A percentile compares a stretch with the other conserved stretches of the same genome.
phyloP scores from a whole-genome alignment of 2,797 vertebrate genomes.

The Okamejei kenojei region DNA sequence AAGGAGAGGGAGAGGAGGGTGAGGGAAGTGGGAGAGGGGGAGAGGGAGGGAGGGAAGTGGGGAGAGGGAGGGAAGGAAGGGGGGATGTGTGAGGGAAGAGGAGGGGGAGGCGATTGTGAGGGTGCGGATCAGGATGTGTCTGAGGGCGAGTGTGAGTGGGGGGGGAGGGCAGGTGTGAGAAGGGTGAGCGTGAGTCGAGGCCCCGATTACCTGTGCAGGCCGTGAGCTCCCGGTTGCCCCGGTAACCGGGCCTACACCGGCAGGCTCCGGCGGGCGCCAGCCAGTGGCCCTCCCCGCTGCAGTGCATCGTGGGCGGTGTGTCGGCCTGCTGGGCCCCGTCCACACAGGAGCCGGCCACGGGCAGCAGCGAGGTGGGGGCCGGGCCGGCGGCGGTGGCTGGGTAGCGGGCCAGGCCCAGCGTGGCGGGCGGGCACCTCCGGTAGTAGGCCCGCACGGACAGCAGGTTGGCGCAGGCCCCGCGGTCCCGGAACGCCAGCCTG shows the following conservation, averaged over 20 bases:
- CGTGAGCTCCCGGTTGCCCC: not conserved
- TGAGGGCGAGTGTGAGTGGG: fast-evolving
- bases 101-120: too few species aligned
- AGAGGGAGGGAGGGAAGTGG: too few species aligned
- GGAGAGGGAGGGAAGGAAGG: too few species aligned
- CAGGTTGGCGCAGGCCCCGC: not conserved
- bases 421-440: not conserved
- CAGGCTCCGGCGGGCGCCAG: not conserved
- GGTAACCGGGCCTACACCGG: not conserved
- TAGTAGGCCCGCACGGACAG: not conserved
- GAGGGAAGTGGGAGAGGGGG: too few species aligned
- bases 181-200: too few species aligned
- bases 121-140: too few species aligned
- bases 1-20: too few species aligned
- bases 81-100: too few species aligned
- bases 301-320: not conserved
- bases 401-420: not conserved
- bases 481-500: not conserved
- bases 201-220: not conserved
- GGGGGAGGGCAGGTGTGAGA: not conserved
- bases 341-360: not conserved
- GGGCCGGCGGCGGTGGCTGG: not conserved
- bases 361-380: not conserved
- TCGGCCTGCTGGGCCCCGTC: not conserved
- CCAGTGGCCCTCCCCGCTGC: not conserved